Conservation (phyloP, 2,113 vertebrate genomes). For the Scatophagus argus region DNA sequence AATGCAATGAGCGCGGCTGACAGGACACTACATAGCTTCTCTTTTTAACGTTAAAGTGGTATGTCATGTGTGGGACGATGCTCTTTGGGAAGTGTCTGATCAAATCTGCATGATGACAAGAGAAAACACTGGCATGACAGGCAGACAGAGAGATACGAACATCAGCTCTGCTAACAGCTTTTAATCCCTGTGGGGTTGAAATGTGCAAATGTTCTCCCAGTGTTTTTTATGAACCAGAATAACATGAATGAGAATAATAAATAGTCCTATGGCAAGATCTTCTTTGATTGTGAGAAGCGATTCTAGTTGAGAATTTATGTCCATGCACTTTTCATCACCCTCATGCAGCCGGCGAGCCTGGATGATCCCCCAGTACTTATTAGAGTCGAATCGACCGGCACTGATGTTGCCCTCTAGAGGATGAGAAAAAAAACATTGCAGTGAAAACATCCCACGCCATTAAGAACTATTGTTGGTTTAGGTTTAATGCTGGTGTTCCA, state of each 20-base stretch:
- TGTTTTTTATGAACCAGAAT: neutral
- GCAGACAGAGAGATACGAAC: neutral
- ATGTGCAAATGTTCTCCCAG: neutral
- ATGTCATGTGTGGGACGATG: constrained; percentile 7
- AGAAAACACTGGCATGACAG: neutral
- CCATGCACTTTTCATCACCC: neutral
- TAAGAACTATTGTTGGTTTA: neutral
- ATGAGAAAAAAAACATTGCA: neutral
- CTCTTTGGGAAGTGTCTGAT: constrained; percentile 30
- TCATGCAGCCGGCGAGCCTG: neutral
- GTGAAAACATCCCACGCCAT: neutral
- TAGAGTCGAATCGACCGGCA: neutral
- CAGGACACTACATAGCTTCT: neutral
- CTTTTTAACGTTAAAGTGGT: neutral
- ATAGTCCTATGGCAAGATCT: constrained; percentile 1
- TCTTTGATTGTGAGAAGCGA: neutral
- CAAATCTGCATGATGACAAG: constrained; percentile 28
- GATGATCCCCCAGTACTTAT: constrained; percentile 2
- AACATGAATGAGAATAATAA: constrained; percentile 21
- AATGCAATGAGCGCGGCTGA: neutral
- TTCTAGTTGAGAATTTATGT: neutral
- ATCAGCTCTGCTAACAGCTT: constrained; percentile 1
- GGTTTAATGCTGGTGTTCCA: neutral
- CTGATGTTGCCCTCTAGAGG: constrained; percentile 6
- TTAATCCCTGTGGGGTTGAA: neutral